Percentiles rank a stretch among this genome's conserved stretches.
Conservation (phyloP, 1,140 invertebrate genomes). For the Meloidogyne floridensis region DNA sequence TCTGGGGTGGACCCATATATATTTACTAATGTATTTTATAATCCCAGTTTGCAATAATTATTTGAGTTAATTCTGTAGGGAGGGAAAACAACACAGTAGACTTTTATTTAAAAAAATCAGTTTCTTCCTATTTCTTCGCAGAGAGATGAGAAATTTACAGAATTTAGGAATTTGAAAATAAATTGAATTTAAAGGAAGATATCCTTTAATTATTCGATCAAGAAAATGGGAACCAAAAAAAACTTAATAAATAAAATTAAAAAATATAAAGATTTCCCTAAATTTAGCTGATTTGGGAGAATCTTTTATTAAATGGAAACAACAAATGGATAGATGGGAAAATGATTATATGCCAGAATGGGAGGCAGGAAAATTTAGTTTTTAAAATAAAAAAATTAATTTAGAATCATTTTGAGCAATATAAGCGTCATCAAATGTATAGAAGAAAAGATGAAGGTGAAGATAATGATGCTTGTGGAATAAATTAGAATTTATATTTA, state of each 20-base stretch:
- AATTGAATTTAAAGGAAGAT: too few species aligned
- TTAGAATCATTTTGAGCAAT: slow-evolving; percentile 68
- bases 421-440: slow-evolving; percentile 63
- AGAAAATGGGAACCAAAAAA: too few species aligned
- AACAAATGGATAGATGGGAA: slow-evolving; percentile 68
- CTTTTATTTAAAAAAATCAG: too few species aligned
- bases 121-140: too few species aligned
- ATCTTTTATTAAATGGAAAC: slow-evolving; percentile 68
- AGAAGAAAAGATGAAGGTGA: slow-evolving; percentile 1
- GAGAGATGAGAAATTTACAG: too few species aligned
- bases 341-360: slow-evolving; percentile 69
- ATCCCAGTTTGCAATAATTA: too few species aligned
- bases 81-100: too few species aligned
- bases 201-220: too few species aligned
- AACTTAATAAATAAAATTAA: neutral
- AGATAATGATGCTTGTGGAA: neutral
- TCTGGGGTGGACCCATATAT: too few species aligned
- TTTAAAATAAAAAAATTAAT: neutral
- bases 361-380: slow-evolving; percentile 31
- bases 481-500: neutral
- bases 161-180: too few species aligned
- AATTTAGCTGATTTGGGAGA: slow-evolving; percentile 67
- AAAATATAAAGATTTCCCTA: slow-evolving; percentile 35
- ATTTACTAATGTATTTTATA: too few species aligned
- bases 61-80: too few species aligned